A percentile compares a stretch with the other conserved stretches of the same genome.
Evolutionary conservation across 2,888 invertebrate species (phyloP).

Genomic region (Drosophila neonasuta): DNA sequence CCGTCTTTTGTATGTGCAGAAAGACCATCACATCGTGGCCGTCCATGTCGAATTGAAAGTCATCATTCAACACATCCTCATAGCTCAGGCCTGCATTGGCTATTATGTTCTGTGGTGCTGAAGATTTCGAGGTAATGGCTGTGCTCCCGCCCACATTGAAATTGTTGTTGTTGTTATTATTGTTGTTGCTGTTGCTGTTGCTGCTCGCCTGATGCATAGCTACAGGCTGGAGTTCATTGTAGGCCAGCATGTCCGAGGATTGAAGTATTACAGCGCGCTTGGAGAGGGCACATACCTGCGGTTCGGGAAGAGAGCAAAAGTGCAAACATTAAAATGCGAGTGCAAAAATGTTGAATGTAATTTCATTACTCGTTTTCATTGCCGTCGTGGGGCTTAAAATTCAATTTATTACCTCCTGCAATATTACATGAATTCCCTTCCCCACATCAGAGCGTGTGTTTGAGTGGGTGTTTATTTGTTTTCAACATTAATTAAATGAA

Average conservation of each 20-base stretch:
- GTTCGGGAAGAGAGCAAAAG: conserved; percentile 44
- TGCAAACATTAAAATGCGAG: conserved; percentile 37
- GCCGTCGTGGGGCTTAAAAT: conserved; percentile 55
- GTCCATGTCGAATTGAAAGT: conserved; percentile 94
- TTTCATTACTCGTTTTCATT: conserved; percentile 52
- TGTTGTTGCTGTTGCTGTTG: conserved; percentile 55
- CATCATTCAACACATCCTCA: conserved; percentile 93
- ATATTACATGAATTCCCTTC: conserved; percentile 39
- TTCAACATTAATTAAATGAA: conserved; percentile 71
- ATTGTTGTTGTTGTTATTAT: conserved; percentile 38
- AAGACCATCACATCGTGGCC: conserved; percentile 99
- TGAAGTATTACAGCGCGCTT: conserved; percentile 85
- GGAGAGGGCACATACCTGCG: conserved; percentile 88
- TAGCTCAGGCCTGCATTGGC: conserved; percentile 87
- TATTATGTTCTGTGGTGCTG: conserved; percentile 79
- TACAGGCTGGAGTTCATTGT: conserved; percentile 77
- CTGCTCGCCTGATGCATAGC: conserved; percentile 56
- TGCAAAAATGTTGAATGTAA: conserved; percentile 42
- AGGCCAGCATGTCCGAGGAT: conserved; percentile 82
- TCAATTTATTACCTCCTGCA: conserved; percentile 61
- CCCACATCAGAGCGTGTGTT: background rate
- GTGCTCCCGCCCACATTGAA: conserved; percentile 60
- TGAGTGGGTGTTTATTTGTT: conserved; percentile 57
- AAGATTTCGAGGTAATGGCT: conserved; percentile 71
- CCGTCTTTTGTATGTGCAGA: conserved; percentile 99